phyloP scores from a whole-genome alignment of 2,888 invertebrate genomes.

The Amphipoea oculea region DNA sequence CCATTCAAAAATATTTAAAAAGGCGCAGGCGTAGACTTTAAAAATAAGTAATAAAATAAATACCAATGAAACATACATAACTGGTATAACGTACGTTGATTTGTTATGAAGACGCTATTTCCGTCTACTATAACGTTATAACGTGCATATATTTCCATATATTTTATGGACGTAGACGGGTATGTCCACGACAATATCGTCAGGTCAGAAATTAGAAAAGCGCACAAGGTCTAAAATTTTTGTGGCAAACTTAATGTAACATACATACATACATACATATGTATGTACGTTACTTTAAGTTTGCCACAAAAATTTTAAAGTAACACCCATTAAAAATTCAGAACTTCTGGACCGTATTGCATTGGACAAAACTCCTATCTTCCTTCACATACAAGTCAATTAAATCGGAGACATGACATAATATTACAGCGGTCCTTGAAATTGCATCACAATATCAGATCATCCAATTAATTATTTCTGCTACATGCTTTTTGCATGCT shows the following conservation, averaged over 20 bases:
- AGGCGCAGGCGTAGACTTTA: not conserved
- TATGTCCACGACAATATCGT: too few species aligned
- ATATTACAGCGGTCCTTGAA: not conserved
- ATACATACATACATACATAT: too few species aligned
- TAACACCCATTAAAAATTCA: not conserved
- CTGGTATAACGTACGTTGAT: not conserved
- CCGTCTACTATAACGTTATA: too few species aligned
- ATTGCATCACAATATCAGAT: not conserved
- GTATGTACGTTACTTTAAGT: too few species aligned
- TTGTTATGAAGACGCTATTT: not conserved
- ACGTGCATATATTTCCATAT: too few species aligned
- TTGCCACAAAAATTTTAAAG: too few species aligned
- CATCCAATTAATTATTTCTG: slow-evolving; percentile 5
- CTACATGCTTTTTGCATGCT: not conserved
- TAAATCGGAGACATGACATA: not conserved
- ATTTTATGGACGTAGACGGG: too few species aligned
- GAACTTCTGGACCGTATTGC: not conserved
- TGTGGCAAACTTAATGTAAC: not conserved
- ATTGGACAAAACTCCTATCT: not conserved
- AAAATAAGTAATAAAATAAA: too few species aligned
- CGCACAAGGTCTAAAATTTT: too few species aligned
- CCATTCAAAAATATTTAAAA: not conserved
- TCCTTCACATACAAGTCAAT: too few species aligned
- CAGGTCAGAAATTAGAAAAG: too few species aligned
- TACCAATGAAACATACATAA: not conserved